Percentiles rank a stretch among this genome's conserved stretches.
phyloP scores from a whole-genome alignment of 2,797 vertebrate genomes.

The Pantherophis vulpinus region DNA sequence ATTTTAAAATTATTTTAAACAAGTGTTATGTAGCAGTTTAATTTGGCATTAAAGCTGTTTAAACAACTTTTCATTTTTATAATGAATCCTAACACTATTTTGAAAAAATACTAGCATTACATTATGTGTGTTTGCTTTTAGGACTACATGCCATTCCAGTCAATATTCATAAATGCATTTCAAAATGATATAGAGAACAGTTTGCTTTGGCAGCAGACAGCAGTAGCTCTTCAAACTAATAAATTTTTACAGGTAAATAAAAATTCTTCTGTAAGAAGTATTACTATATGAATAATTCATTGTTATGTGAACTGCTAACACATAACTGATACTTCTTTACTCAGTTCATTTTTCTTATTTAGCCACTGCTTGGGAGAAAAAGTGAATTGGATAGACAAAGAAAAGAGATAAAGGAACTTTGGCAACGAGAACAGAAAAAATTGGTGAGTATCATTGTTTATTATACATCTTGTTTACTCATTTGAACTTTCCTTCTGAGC shows the following conservation, averaged over 20 bases:
- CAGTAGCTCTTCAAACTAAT: conserved; percentile 87
- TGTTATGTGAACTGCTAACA: neutral
- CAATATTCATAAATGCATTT: conserved; percentile 88
- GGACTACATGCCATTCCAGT: conserved; percentile 95
- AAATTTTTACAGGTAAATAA: conserved; percentile 91
- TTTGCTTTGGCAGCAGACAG: conserved; percentile 87
- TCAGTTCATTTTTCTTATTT: conserved; percentile 39
- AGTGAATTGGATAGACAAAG: conserved; percentile 93
- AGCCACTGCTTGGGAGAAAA: conserved; percentile 92
- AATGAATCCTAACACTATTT: neutral
- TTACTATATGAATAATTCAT: neutral
- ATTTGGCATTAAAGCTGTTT: neutral
- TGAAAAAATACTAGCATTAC: neutral
- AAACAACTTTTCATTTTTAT: neutral
- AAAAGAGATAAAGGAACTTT: conserved; percentile 97
- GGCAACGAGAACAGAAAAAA: conserved; percentile 96
- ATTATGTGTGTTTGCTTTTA: conserved; percentile 64
- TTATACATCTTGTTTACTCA: neutral
- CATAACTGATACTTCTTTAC: conserved; percentile 5
- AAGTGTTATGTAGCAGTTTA: neutral
- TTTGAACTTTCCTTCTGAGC: neutral
- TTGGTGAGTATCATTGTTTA: conserved; percentile 79
- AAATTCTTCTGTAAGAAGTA: conserved; percentile 15
- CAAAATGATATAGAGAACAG: conserved; percentile 89
- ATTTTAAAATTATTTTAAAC: neutral